A percentile compares a stretch with the other conserved stretches of the same genome.
phyloP scores from a whole-genome alignment of 2,797 vertebrate genomes.

The Sparidentex hasta region DNA sequence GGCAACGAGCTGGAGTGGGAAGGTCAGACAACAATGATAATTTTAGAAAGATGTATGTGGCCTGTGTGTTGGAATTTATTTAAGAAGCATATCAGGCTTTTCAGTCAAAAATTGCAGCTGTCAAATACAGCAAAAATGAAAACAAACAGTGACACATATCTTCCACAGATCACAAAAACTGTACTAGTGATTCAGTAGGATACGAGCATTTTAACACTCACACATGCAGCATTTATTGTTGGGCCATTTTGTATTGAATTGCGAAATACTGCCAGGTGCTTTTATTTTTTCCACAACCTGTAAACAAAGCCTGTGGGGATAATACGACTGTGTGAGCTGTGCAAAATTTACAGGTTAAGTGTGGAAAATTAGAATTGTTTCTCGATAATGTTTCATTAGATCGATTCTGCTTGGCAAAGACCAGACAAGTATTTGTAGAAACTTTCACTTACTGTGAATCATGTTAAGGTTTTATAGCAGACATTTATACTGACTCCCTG shows the following conservation, averaged over 20 bases:
- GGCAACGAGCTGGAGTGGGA: slow-evolving; percentile 98
- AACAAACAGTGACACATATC: neutral
- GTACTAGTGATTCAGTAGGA: no score
- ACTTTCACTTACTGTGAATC: neutral
- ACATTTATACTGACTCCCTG: neutral
- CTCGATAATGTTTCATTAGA: no score
- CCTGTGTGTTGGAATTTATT: neutral
- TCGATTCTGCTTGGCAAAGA: neutral
- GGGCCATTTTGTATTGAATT: neutral
- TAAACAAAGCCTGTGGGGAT: neutral
- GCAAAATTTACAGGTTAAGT: neutral
- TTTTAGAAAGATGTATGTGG: neutral
- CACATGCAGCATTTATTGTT: neutral
- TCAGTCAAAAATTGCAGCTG: neutral
- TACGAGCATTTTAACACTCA: neutral
- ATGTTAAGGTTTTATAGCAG: neutral
- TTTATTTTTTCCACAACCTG: neutral
- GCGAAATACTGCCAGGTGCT: neutral
- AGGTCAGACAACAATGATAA: slow-evolving; percentile 83
- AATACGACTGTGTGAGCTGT: neutral
- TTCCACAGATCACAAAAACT: neutral
- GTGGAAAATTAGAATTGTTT: neutral
- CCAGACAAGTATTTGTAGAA: neutral
- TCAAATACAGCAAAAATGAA: neutral
- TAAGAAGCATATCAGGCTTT: neutral